Evolutionary conservation across 2,797 vertebrate species (phyloP), one percentile per base, ranked within the genome.

Genomic region (Telmatherina bonti): DNA sequence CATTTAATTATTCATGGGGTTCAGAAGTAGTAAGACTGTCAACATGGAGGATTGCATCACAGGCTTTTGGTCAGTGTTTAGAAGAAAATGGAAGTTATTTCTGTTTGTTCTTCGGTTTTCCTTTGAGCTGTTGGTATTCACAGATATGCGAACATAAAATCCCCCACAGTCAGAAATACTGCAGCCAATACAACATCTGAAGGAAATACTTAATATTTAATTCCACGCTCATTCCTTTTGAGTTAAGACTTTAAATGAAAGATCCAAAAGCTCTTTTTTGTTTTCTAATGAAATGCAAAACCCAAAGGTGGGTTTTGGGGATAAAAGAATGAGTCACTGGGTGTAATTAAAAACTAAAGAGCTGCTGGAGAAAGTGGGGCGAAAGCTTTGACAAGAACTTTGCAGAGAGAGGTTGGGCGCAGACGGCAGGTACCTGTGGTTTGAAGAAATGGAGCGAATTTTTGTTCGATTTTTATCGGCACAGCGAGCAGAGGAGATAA

Each of bases 221-320:
- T 68, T 62, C 55, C 56, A 31, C 22, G 3, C 53, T 66, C 22
- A 27, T 33, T 62, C 9, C 10, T 58, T 74, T 70, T 74, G 20
- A 53, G 13, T 60, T 70, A 20, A 62, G 43, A 52, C 45, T 30
- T 58, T 35, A 80, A 61, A 55, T 43, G 9, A 69, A 30, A 45
- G n/a, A 68, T 69, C 27, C 36, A 29, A 62, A 67, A 60, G 43
- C 41, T 53, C n/a, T 58, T 66, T 64, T 65, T 38, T 67, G 36
- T 81, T 75, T 69, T 69, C 49, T 70, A 64, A 78, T 64, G 26
- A 83, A 72, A 78, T 85, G 63, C 64, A 83, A 78, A 85, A 76
- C 62, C 63, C 57, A 75, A 60, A 72, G 45, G 58, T 78, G 57
- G 65, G 18, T 20, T 52, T 45, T 26, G 54, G 24, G 57, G 61